Percentiles rank a stretch among this genome's conserved stretches.
phyloP scores from a whole-genome alignment of 2,797 vertebrate species.

The Coccyzus lansbergi region DNA sequence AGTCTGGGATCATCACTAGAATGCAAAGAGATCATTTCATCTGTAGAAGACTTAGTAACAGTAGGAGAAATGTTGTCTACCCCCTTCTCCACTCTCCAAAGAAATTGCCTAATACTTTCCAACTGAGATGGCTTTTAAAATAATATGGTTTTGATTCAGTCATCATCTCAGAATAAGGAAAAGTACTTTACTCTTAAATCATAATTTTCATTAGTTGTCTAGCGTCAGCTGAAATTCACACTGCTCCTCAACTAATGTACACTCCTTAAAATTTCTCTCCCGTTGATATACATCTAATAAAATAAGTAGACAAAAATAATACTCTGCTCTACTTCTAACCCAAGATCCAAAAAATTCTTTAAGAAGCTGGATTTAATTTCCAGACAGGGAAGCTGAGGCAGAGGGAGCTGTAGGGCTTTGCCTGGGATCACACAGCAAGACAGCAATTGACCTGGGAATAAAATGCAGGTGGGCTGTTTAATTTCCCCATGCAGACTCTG shows the following conservation, averaged over 20 bases:
- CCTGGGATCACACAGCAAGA: background rate
- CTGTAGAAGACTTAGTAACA: background rate
- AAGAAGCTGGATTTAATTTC: slow-evolving; percentile 1
- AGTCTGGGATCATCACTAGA: background rate
- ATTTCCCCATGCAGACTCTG: background rate
- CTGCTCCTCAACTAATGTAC: background rate
- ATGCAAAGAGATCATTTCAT: slow-evolving; percentile 2
- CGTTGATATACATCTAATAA: background rate
- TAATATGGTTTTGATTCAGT: slow-evolving; percentile 10
- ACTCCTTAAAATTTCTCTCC: background rate
- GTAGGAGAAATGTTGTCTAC: background rate
- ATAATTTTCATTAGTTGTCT: slow-evolving; percentile 6
- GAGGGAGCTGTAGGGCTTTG: background rate
- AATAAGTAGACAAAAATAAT: background rate
- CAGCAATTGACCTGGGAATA: background rate
- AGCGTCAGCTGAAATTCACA: background rate
- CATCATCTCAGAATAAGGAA: slow-evolving; percentile 4
- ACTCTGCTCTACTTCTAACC: background rate
- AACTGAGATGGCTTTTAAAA: slow-evolving; percentile 28
- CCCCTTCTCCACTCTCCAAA: background rate
- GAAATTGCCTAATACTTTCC: slow-evolving; percentile 55
- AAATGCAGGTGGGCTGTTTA: background rate
- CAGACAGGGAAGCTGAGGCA: background rate
- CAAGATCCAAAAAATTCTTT: background rate
- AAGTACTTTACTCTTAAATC: slow-evolving; percentile 9